Evolutionary conservation across 2,888 invertebrate genomes (phyloP).

Genomic region (Masnerella sp.): DNA sequence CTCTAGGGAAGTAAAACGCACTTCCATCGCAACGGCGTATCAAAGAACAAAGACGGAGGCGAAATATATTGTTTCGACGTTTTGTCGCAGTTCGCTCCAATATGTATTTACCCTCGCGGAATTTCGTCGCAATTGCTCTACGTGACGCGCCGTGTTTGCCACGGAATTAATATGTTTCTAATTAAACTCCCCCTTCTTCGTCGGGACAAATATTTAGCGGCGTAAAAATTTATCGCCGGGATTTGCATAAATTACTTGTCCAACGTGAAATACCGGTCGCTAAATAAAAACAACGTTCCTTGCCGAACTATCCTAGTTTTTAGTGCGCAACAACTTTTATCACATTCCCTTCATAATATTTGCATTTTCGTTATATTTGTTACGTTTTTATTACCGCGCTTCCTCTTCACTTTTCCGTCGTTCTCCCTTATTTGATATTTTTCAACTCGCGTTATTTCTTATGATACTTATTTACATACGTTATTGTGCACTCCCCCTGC

Average conservation of each 20-base stretch:
- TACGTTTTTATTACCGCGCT: conserved; percentile 33
- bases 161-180: conserved; percentile 25
- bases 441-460: conserved; percentile 47
- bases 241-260: conserved; percentile 34
- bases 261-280: conserved; percentile 11
- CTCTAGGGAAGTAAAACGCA: too few species aligned
- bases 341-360: conserved; percentile 46
- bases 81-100: conserved; percentile 39
- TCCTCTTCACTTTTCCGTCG: conserved; percentile 33
- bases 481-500: conserved; percentile 24
- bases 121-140: conserved; percentile 33
- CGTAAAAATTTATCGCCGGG: conserved; percentile 28
- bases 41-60: conserved; percentile 49
- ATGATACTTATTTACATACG: conserved; percentile 49
- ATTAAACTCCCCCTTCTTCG: conserved; percentile 19
- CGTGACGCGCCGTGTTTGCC: conserved; percentile 5
- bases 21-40: conserved; percentile 37
- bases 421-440: conserved; percentile 45
- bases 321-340: conserved; percentile 43
- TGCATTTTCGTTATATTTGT: conserved; percentile 49
- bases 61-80: conserved; percentile 51
- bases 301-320: conserved; percentile 29
- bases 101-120: conserved; percentile 26
- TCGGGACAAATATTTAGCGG: conserved; percentile 9
- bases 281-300: conserved; percentile 26